phyloP scores from a whole-genome alignment of 1,140 invertebrate species.

The Drosophila suzukii region DNA sequence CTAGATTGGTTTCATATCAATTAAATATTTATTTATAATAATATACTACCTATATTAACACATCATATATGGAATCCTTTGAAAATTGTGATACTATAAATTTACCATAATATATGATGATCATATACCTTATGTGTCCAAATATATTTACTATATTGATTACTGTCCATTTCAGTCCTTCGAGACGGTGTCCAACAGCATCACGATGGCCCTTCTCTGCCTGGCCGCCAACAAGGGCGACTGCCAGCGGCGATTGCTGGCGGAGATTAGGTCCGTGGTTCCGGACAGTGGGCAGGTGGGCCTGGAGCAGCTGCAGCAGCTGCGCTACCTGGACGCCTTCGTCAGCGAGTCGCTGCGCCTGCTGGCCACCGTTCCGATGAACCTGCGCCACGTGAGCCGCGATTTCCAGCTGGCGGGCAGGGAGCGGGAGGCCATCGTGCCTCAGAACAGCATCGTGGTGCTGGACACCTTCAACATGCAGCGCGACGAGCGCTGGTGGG shows the following conservation, averaged over 20 bases:
- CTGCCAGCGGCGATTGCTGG: slow-evolving; percentile 62
- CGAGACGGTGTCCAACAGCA: slow-evolving; percentile 81
- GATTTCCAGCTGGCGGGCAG: slow-evolving; percentile 65
- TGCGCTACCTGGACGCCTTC: slow-evolving; percentile 75
- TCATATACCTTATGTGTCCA: too few species aligned
- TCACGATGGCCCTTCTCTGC: slow-evolving; percentile 71
- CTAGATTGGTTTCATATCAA: too few species aligned
- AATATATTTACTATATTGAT: too few species aligned
- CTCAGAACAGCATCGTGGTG: slow-evolving; percentile 71
- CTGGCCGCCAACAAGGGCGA: slow-evolving; percentile 68
- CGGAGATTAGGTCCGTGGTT: slow-evolving; percentile 60
- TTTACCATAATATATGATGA: too few species aligned
- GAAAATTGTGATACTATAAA: too few species aligned
- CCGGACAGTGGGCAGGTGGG: slow-evolving; percentile 56
- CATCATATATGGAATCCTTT: too few species aligned
- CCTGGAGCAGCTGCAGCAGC: slow-evolving; percentile 66
- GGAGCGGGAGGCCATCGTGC: slow-evolving; percentile 54
- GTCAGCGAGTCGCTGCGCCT: slow-evolving; percentile 75
- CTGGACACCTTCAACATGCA: slow-evolving; percentile 81
- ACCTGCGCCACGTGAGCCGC: slow-evolving; percentile 70
- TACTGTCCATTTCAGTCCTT: slow-evolving; percentile 53
- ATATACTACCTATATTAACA: too few species aligned
- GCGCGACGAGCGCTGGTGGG: slow-evolving; percentile 71
- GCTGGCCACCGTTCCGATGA: slow-evolving; percentile 78
- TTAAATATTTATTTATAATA: too few species aligned